A percentile compares a stretch with the other conserved stretches of the same genome.
phyloP scores from a whole-genome alignment of 2,113 vertebrate species.

The Speoplatyrhinus poulsoni region DNA sequence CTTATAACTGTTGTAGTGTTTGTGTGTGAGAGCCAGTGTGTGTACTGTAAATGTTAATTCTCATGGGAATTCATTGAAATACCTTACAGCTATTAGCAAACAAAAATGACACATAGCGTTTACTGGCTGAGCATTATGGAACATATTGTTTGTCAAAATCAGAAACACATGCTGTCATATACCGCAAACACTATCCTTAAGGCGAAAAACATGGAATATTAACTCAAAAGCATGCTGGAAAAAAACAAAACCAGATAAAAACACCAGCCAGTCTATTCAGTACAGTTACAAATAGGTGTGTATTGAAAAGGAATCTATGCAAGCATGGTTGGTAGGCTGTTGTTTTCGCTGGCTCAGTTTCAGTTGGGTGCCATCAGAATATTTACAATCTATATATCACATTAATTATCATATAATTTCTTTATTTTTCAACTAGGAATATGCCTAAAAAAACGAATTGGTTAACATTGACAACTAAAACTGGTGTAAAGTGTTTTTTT shows the following conservation, averaged over 20 bases:
- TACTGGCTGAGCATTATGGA: neutral
- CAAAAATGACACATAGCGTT: too few relatives aligned
- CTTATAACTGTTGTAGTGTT: neutral
- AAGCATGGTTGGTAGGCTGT: neutral
- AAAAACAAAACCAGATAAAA: neutral
- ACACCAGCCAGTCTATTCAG: neutral
- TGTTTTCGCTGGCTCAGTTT: too few relatives aligned
- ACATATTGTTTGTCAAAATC: neutral
- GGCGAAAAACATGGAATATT: neutral
- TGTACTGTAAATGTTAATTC: neutral
- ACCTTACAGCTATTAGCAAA: too few relatives aligned
- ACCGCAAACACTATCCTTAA: neutral
- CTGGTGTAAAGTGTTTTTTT: neutral
- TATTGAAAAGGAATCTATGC: neutral
- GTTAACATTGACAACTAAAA: neutral
- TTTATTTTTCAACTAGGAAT: neutral
- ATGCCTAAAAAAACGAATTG: neutral
- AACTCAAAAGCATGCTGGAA: neutral
- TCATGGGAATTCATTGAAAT: too few relatives aligned
- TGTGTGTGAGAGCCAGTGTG: neutral
- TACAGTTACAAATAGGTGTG: neutral
- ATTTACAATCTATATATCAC: too few relatives aligned
- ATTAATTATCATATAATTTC: too few relatives aligned
- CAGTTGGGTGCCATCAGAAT: too few relatives aligned
- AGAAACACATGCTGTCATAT: constrained; percentile 25